Conservation (phyloP, 2,888 invertebrate species). For the Alsophila aescularia region DNA sequence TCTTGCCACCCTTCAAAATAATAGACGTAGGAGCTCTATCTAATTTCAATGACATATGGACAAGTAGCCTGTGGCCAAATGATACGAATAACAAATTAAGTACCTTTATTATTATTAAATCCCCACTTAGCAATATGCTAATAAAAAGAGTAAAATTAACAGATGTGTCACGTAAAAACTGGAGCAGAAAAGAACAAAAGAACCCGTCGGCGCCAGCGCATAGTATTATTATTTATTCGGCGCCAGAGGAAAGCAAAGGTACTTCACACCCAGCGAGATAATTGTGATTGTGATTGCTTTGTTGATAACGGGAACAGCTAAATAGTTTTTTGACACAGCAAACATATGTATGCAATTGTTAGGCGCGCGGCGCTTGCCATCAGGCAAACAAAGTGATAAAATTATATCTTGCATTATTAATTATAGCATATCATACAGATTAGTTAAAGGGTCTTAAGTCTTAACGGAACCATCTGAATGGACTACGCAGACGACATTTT, state of each 20-base stretch:
- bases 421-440: too few relatives aligned
- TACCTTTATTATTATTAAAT: not conserved
- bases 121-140: constrained; percentile 2
- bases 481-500: too few relatives aligned
- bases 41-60: not conserved
- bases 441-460: too few relatives aligned
- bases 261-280: constrained; percentile 8
- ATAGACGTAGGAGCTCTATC: too few relatives aligned
- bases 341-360: too few relatives aligned
- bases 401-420: too few relatives aligned
- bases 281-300: constrained; percentile 8
- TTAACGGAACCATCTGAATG: too few relatives aligned
- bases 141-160: not conserved
- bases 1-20: too few relatives aligned
- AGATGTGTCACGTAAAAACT: constrained; percentile 9
- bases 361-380: too few relatives aligned
- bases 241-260: not conserved
- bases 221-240: not conserved
- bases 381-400: too few relatives aligned
- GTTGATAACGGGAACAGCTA: constrained; percentile 6
- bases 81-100: not conserved
- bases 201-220: constrained; percentile 1
- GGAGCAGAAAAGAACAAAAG: constrained; percentile 3
- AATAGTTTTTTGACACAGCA: not conserved
- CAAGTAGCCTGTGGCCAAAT: not conserved